Evolutionary conservation across 2,113 vertebrate genomes (phyloP).

Genomic region (Cyprinus carpio): DNA sequence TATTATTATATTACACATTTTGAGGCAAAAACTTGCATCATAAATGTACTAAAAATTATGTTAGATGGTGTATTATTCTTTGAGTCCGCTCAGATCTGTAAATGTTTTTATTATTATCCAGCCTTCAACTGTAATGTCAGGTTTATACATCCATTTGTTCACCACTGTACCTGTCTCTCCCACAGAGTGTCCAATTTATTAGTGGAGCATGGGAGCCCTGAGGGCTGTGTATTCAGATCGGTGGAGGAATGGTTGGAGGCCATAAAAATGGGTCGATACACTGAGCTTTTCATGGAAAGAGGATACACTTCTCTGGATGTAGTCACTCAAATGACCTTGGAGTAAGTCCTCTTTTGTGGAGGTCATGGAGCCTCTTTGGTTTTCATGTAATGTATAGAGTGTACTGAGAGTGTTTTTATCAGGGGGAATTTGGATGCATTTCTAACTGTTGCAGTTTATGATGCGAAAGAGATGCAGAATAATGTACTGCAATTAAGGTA

Average conservation of each 20-base stretch:
- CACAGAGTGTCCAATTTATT: slow-evolving; percentile 91
- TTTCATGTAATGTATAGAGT: neutral
- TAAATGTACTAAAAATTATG: neutral
- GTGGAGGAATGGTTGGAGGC: slow-evolving; percentile 96
- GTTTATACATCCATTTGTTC: slow-evolving; percentile 51
- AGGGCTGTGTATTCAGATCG: slow-evolving; percentile 79
- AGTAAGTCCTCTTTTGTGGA: slow-evolving; percentile 81
- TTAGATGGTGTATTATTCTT: neutral
- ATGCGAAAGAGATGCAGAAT: neutral
- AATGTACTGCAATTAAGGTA: neutral
- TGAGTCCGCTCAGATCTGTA: slow-evolving; percentile 9
- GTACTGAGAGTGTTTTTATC: neutral
- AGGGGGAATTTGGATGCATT: neutral
- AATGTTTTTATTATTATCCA: slow-evolving; percentile 9
- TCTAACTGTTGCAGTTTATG: neutral
- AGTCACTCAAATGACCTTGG: slow-evolving; percentile 96
- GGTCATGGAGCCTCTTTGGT: slow-evolving; percentile 14
- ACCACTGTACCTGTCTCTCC: slow-evolving; percentile 56
- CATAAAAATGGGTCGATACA: slow-evolving; percentile 98
- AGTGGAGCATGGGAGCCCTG: slow-evolving; percentile 86
- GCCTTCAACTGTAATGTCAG: slow-evolving; percentile 35
- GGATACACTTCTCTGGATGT: slow-evolving; percentile 95
- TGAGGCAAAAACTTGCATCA: neutral
- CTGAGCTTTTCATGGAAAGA: slow-evolving; percentile 94
- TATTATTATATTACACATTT: neutral